A percentile compares a stretch with the other conserved stretches of the same genome.
These are phyloP conservation scores for Patella ulyssiponensis DNA, from an alignment of 2,888 invertebrate genomes.

Conservation along the genomic window DNA sequence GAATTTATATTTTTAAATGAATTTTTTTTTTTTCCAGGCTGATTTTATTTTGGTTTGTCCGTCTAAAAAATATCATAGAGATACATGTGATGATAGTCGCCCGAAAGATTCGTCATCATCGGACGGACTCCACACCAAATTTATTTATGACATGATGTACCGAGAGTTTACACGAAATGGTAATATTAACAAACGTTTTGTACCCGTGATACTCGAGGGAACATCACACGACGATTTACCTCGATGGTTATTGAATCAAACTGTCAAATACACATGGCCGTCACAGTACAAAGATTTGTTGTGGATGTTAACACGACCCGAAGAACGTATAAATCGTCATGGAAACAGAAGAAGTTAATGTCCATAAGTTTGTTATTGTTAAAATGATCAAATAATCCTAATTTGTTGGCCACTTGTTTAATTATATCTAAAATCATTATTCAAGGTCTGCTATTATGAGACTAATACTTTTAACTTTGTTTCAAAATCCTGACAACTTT, in stretches of 20 bases:
- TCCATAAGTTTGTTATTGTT: too few relatives aligned
- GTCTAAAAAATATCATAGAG: slow-evolving; percentile 53
- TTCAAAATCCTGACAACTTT: too few relatives aligned
- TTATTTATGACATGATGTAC: slow-evolving; percentile 59
- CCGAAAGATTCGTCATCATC: slow-evolving; percentile 12
- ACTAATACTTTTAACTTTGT: too few relatives aligned
- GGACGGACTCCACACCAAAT: slow-evolving; percentile 52
- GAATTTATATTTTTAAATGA: slow-evolving; percentile 9
- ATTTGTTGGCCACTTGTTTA: too few relatives aligned
- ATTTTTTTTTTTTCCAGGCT: slow-evolving; percentile 47
- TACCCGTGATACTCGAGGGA: slow-evolving; percentile 57
- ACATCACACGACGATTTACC: slow-evolving; percentile 44
- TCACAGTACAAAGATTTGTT: slow-evolving; percentile 59
- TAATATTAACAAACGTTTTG: slow-evolving; percentile 44
- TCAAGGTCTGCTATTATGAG: too few relatives aligned
- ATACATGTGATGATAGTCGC: slow-evolving; percentile 37
- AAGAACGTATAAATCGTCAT: slow-evolving; percentile 41
- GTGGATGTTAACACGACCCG: slow-evolving; percentile 62
- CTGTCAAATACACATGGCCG: slow-evolving; percentile 58
- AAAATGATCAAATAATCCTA: too few relatives aligned
- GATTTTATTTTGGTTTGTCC: slow-evolving; percentile 62
- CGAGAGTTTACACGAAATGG: slow-evolving; percentile 43
- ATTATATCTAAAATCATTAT: too few relatives aligned
- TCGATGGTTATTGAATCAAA: slow-evolving; percentile 43
- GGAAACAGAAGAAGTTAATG: background rate